These are phyloP conservation scores for Pangasius sanitwongsei DNA, from an alignment of 2,797 vertebrate species.

Conservation along the genomic window DNA sequence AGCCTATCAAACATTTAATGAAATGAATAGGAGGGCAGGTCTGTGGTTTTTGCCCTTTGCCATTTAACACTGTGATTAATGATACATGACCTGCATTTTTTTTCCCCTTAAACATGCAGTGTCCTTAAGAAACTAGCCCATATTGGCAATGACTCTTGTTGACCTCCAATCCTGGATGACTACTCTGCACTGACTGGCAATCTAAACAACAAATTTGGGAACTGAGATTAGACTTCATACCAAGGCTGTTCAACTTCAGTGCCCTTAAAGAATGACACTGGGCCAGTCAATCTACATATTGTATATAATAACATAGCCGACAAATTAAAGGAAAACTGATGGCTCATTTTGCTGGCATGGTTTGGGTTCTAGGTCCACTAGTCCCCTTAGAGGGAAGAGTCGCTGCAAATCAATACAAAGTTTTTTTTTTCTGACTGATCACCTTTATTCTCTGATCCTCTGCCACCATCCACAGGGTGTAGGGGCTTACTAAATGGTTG, in stretches of 20 bases:
- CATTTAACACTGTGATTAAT: slow-evolving; percentile 29
- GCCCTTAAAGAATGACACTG: background rate
- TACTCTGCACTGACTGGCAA: background rate
- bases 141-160: background rate
- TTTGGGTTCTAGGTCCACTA: background rate
- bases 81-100: slow-evolving; percentile 20
- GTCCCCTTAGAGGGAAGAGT: background rate
- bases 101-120: background rate
- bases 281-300: background rate
- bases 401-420: background rate
- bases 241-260: background rate
- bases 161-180: no score
- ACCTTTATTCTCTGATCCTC: background rate
- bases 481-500: background rate
- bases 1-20: slow-evolving; percentile 54
- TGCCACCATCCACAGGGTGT: background rate
- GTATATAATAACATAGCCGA: background rate
- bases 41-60: slow-evolving; percentile 13
- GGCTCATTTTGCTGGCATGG: background rate
- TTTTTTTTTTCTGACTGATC: background rate
- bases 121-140: background rate
- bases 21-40: slow-evolving; percentile 25
- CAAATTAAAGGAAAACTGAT: background rate
- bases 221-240: background rate
- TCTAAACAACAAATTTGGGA: background rate